phyloP scores from a whole-genome alignment of 2,113 vertebrate species.

The Amazona guildingii region DNA sequence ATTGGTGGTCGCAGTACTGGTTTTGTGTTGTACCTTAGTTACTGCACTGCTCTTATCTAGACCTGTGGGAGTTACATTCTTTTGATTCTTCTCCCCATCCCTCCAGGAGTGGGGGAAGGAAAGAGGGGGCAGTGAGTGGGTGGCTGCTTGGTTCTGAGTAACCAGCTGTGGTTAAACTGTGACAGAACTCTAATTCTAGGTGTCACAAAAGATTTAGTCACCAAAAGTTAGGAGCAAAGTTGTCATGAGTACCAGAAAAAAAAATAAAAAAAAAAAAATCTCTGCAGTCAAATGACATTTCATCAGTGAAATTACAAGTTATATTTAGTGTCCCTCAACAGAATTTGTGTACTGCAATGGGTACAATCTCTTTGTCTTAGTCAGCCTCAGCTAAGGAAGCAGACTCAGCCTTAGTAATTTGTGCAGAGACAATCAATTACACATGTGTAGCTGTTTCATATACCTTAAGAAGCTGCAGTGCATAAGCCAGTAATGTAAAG shows the following conservation, averaged over 20 bases:
- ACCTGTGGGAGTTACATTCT: too few species aligned
- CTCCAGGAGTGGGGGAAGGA: too few species aligned
- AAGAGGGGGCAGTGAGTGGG: too few species aligned
- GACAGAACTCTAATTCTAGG: background rate
- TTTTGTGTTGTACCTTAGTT: too few species aligned
- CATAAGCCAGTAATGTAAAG: background rate
- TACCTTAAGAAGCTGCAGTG: background rate
- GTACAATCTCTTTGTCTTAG: background rate
- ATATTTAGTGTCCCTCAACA: background rate
- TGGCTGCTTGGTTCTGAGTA: too few species aligned
- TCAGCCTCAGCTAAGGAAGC: background rate
- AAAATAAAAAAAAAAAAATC: too few species aligned
- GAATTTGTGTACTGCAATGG: background rate
- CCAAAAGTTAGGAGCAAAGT: background rate
- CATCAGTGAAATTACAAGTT: background rate
- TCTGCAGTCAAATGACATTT: background rate
- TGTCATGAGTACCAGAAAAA: background rate
- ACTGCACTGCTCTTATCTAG: too few species aligned
- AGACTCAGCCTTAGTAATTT: background rate
- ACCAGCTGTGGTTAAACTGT: too few species aligned
- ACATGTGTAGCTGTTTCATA: background rate
- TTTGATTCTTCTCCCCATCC: too few species aligned
- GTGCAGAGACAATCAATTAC: background rate
- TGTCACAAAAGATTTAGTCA: background rate
- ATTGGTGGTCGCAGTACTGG: too few species aligned